phyloP scores from a whole-genome alignment of 2,113 vertebrate genomes.

The Hippolais icterina region DNA sequence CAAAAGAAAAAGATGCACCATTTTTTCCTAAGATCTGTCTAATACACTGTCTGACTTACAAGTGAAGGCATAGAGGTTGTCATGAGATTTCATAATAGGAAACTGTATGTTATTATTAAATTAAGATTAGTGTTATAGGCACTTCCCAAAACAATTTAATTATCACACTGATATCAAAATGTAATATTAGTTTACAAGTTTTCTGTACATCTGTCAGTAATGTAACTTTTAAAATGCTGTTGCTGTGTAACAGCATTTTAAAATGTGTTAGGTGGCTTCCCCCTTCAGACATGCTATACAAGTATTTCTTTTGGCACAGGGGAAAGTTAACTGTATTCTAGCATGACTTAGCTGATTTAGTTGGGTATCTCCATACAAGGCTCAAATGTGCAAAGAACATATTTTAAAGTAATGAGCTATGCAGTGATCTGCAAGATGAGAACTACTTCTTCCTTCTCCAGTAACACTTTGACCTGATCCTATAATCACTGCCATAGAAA shows the following conservation, averaged over 20 bases:
- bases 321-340: background rate
- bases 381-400: background rate
- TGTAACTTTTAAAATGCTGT: background rate
- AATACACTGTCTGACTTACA: background rate
- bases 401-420: background rate
- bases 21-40: background rate
- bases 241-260: background rate
- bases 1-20: background rate
- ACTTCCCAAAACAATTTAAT: background rate
- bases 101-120: background rate
- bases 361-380: background rate
- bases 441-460: background rate
- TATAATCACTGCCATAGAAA: background rate
- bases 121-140: background rate
- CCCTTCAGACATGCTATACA: background rate
- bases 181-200: background rate
- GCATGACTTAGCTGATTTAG: background rate
- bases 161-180: background rate
- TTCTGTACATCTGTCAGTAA: background rate
- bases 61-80: background rate
- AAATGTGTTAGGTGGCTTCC: background rate
- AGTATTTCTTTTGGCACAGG: background rate
- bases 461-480: background rate
- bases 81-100: background rate
- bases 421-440: background rate